phyloP scores from a whole-genome alignment of 2,113 vertebrate species.

The Athene noctua region DNA sequence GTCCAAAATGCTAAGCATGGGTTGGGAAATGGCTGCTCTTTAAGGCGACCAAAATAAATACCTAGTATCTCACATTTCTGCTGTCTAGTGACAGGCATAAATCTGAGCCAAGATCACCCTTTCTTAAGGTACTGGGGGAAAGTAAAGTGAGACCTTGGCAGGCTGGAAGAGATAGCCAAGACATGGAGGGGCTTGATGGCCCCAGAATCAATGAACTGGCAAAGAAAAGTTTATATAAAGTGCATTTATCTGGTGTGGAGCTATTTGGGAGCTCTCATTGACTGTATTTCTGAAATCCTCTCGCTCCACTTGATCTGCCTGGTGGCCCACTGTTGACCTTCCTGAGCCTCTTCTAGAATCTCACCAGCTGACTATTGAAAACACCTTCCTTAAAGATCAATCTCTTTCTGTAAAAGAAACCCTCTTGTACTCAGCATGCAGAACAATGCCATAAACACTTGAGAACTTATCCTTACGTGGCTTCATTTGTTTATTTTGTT shows the following conservation, averaged over 20 bases:
- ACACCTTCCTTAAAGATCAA: neutral
- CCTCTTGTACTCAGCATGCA: neutral
- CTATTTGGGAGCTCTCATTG: neutral
- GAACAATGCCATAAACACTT: neutral
- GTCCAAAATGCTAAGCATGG: neutral
- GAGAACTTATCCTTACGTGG: neutral
- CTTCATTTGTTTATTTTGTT: neutral
- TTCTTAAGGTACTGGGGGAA: neutral
- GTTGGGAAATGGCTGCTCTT: slow-evolving; percentile 4
- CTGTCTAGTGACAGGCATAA: neutral
- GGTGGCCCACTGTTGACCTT: neutral
- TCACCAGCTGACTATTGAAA: neutral
- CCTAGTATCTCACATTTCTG: neutral
- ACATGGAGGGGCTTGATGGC: neutral
- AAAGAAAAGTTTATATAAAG: neutral
- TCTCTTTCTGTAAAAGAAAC: neutral
- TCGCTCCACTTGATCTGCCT: neutral
- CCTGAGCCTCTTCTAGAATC: neutral
- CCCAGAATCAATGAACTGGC: neutral
- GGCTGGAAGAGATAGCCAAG: neutral
- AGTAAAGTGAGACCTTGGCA: slow-evolving; percentile 1
- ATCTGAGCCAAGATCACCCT: neutral
- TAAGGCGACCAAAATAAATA: neutral
- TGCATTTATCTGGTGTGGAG: neutral
- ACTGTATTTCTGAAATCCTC: neutral